phyloP scores from a whole-genome alignment of 2,888 invertebrate genomes.

The Tubulanus polymorphus region DNA sequence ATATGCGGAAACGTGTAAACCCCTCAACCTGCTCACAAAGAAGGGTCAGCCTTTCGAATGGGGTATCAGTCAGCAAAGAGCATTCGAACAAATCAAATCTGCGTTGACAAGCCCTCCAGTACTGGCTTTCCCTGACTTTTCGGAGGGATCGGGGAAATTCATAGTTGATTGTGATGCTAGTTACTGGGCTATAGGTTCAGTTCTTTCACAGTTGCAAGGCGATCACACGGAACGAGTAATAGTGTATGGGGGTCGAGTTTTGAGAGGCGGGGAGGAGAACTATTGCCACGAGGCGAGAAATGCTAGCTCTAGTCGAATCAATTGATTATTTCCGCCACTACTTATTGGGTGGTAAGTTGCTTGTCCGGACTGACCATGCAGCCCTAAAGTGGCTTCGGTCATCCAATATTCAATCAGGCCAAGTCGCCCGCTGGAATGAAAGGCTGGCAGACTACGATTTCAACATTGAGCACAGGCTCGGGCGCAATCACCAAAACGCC shows the following conservation, averaged over 20 bases:
- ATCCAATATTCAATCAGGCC: conserved; percentile 11
- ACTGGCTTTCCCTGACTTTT: conserved; percentile 19
- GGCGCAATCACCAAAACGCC: background rate
- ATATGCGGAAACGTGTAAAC: conserved; percentile 17
- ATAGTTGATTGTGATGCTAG: conserved; percentile 21
- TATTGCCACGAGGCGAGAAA: conserved; percentile 19
- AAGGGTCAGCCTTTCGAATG: conserved; percentile 16
- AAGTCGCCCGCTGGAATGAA: conserved; percentile 18
- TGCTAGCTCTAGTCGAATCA: conserved; percentile 22
- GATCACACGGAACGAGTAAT: background rate
- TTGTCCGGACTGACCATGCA: conserved; percentile 22
- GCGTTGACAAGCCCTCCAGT: conserved; percentile 19
- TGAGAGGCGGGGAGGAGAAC: conserved; percentile 15
- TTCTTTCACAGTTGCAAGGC: conserved; percentile 14
- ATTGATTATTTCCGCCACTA: conserved; percentile 19
- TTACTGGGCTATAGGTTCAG: conserved; percentile 17
- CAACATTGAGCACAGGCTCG: conserved; percentile 13
- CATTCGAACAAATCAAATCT: conserved; percentile 19
- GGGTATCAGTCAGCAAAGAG: conserved; percentile 15
- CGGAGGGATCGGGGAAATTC: conserved; percentile 10
- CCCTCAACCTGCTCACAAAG: conserved; percentile 12
- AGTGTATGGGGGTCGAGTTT: conserved; percentile 2
- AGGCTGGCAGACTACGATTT: conserved; percentile 15
- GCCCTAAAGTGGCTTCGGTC: conserved; percentile 13
- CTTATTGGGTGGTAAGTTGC: conserved; percentile 17